These are phyloP conservation scores for Acanthosepion pharaonis DNA, from an alignment of 2,888 invertebrate genomes.

Conservation along the genomic window DNA sequence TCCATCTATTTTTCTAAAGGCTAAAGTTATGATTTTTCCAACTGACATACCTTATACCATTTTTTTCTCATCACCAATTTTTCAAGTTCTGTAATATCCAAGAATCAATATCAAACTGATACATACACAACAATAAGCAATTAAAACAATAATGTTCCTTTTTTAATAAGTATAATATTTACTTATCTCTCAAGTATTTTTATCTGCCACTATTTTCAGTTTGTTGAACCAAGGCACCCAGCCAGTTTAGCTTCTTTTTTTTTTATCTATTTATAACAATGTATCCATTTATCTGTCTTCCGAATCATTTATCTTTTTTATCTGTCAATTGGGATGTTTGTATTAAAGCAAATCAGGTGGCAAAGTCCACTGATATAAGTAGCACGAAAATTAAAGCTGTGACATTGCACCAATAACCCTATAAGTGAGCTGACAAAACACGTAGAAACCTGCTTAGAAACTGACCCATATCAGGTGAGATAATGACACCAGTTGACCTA, in stretches of 20 bases:
- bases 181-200: not conserved
- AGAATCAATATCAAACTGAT: too few relatives aligned
- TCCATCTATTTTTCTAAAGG: too few relatives aligned
- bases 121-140: too few relatives aligned
- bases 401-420: not conserved
- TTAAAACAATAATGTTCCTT: not conserved
- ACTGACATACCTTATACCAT: too few relatives aligned
- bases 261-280: not conserved
- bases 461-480: not conserved
- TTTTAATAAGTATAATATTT: not conserved
- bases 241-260: not conserved
- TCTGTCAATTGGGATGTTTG: not conserved
- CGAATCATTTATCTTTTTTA: not conserved
- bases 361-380: not conserved
- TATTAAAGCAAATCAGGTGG: not conserved
- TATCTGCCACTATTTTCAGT: not conserved
- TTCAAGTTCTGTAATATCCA: too few relatives aligned
- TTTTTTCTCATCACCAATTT: too few relatives aligned
- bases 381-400: not conserved
- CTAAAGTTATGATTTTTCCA: too few relatives aligned
- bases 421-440: not conserved
- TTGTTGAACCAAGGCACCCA: not conserved
- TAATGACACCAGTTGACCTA: not conserved
- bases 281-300: not conserved
- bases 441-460: not conserved